phyloP scores from a whole-genome alignment of 92 coral and sea anemone species.

The Muricea muricata region DNA sequence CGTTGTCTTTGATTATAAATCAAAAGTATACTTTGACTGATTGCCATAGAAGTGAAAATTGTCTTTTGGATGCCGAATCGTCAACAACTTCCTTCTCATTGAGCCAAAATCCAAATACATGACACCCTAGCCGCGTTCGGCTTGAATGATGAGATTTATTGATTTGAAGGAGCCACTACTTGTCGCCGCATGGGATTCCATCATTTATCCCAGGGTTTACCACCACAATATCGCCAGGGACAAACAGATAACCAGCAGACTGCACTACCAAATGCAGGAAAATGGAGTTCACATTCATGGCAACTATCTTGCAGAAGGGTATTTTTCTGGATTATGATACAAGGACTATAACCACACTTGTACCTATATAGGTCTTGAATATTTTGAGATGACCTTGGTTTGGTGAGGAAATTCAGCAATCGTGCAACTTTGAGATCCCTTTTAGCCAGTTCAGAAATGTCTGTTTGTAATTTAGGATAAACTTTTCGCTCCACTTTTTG shows the following conservation, averaged over 20 bases:
- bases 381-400: constrained; percentile 70
- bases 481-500: constrained; percentile 41
- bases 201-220: constrained; percentile 67
- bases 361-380: constrained; percentile 66
- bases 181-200: constrained; percentile 63
- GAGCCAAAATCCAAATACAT: constrained; percentile 78
- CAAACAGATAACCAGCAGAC: constrained; percentile 44
- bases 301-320: constrained; percentile 23
- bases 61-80: constrained; percentile 35
- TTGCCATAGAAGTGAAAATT: constrained; percentile 28
- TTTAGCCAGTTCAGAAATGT: constrained; percentile 24
- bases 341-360: constrained; percentile 74
- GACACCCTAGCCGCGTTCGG: constrained; percentile 49
- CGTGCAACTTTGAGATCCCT: constrained; percentile 62
- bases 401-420: constrained; percentile 58
- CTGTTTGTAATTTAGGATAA: constrained; percentile 12
- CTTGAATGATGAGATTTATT: constrained; percentile 40
- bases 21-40: constrained; percentile 73
- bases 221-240: constrained; percentile 70
- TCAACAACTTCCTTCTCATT: constrained; percentile 37
- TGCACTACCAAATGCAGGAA: constrained; percentile 62
- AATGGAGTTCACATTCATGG: constrained; percentile 16
- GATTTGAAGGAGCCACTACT: constrained; percentile 58
- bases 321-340: constrained; percentile 70
- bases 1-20: constrained; percentile 60